Conservation (phyloP, 2,113 vertebrate genomes). For the Trogon melanurus region DNA sequence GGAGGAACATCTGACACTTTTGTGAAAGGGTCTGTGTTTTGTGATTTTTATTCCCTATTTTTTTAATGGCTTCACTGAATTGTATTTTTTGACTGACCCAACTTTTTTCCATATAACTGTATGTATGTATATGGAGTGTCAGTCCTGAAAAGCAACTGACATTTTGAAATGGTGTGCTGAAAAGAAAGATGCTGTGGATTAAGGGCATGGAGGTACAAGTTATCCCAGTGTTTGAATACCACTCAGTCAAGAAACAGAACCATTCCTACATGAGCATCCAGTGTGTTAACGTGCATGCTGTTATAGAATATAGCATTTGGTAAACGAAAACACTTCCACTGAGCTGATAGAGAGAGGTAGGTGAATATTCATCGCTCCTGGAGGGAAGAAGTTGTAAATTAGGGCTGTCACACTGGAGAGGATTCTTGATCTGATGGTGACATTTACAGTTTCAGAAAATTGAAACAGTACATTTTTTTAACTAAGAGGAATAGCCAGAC, state of each 20-base stretch:
- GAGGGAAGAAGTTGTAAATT: background rate
- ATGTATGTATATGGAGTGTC: background rate
- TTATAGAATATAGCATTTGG: background rate
- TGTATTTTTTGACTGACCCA: background rate
- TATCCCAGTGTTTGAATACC: background rate
- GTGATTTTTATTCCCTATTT: background rate
- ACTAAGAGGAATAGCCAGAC: background rate
- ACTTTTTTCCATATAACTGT: background rate
- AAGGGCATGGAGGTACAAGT: background rate
- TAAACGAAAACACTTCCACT: background rate
- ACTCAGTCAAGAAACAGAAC: background rate
- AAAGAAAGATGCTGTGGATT: background rate
- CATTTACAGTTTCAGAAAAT: background rate
- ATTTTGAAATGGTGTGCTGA: background rate
- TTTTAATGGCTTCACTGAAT: background rate
- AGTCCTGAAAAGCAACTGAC: background rate
- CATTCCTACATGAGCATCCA: background rate
- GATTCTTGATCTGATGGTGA: background rate
- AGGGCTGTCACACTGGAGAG: background rate
- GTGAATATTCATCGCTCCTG: background rate
- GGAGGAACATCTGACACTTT: conserved; percentile 95
- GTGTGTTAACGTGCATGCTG: background rate
- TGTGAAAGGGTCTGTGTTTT: conserved; percentile 89
- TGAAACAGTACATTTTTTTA: background rate
- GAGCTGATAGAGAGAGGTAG: background rate